phyloP scores from a whole-genome alignment of 2,888 invertebrate species.

The Parnassius mnemosyne region DNA sequence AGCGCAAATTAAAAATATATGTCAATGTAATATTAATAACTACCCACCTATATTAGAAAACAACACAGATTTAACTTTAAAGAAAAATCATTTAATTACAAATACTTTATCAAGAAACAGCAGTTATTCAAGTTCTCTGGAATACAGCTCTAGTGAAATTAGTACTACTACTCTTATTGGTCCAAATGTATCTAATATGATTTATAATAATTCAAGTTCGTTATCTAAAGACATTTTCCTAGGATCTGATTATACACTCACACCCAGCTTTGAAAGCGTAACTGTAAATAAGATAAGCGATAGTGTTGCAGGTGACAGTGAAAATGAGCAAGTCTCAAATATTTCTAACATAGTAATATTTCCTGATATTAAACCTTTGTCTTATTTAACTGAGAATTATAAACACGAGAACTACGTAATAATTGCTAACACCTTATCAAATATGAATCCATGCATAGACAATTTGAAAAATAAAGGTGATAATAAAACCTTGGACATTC shows the following conservation, averaged over 20 bases:
- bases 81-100: slow-evolving; percentile 9
- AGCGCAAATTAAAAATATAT: slow-evolving; percentile 44
- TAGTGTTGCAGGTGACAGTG: too few relatives aligned
- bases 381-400: neutral
- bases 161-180: slow-evolving; percentile 31
- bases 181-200: slow-evolving; percentile 28
- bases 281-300: slow-evolving; percentile 5
- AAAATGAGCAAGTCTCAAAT: too few relatives aligned
- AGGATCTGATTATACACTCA: slow-evolving; percentile 11
- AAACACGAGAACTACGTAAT: slow-evolving; percentile 26
- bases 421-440: slow-evolving; percentile 27
- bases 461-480: slow-evolving; percentile 33
- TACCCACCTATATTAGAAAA: neutral
- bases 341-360: slow-evolving; percentile 33
- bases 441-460: slow-evolving; percentile 14
- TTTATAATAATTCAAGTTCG: slow-evolving; percentile 38
- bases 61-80: neutral
- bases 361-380: slow-evolving; percentile 27
- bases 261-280: slow-evolving; percentile 5
- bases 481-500: slow-evolving; percentile 23
- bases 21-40: slow-evolving; percentile 26
- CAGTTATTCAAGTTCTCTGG: slow-evolving; percentile 19
- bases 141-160: slow-evolving; percentile 30
- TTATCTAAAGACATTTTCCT: slow-evolving; percentile 26
- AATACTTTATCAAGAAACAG: slow-evolving; percentile 5